Conservation (phyloP, 2,113 vertebrate species). For the Zosterops japonicus region DNA sequence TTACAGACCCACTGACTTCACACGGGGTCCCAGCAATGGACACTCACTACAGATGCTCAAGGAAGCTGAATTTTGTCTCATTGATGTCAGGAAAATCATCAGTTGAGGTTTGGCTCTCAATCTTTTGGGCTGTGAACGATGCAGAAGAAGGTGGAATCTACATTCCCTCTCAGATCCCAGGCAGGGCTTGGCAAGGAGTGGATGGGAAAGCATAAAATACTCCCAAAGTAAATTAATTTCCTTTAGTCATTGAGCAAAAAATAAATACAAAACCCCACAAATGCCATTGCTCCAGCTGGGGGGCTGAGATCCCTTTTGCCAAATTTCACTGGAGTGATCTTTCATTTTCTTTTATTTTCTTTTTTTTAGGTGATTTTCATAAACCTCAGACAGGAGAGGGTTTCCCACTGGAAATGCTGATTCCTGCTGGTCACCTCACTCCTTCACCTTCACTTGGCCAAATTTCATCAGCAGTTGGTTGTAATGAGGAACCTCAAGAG, state of each 20-base stretch:
- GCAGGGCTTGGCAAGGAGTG: background rate
- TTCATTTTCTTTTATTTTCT: background rate
- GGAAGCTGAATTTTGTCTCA: background rate
- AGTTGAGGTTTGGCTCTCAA: background rate
- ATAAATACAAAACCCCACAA: slow-evolving; percentile 8
- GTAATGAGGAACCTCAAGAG: background rate
- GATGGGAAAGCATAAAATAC: background rate
- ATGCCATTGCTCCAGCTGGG: background rate
- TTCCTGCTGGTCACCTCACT: background rate
- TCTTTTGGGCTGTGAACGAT: accelerated
- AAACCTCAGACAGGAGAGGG: background rate
- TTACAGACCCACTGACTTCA: background rate
- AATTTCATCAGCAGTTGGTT: background rate
- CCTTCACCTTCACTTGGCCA: background rate
- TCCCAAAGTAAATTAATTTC: background rate
- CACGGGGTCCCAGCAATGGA: background rate
- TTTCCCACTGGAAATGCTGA: background rate
- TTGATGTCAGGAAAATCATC: background rate
- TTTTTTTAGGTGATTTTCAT: background rate
- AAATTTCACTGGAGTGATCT: background rate
- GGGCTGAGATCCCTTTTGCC: background rate
- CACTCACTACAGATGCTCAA: background rate
- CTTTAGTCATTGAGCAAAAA: background rate
- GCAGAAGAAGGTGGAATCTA: background rate
- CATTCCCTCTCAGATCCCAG: background rate